Evolutionary conservation across 2,888 invertebrate genomes (phyloP), one percentile per base, ranked within the genome.

Genomic region (Oasisia sp.): DNA sequence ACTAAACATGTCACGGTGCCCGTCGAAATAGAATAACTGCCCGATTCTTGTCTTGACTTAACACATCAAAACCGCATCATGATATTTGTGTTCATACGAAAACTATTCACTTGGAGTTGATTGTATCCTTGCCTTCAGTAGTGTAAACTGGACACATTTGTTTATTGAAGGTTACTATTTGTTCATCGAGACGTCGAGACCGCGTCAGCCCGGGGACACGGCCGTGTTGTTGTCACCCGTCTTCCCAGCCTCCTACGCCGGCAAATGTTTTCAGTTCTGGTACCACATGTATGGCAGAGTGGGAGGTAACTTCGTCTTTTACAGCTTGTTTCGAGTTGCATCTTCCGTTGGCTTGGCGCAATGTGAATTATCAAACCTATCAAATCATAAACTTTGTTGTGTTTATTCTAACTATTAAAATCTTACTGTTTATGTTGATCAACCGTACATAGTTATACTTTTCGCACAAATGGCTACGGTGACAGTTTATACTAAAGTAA

Each of bases 281-380:
- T 95, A 95, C 92, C 95, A 95, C 91, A 95, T 95, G 94, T 92
- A 93, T 3, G 95, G 95, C 32, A 94, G 93, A 3, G 93, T 92
- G 7, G 94, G 93, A n/a, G 91, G 89, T 74, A 92, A 92, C 38
- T 90, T 92, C 91, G 92, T 2, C 9, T 27, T 12, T 32, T 91
- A 74, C 32, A 44, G 32, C 89, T 9, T 27, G 74, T 74, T 74
- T 74, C 74, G n/a, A 74, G 74, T 74, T 5, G 38, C 38, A 19
- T 56, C 56, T 74, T 74, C 74, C n/a, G 3, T 27, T 27, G 7
- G 74, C 27, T 27, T 74, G 19, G 74, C 74, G 14, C 74, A n/a
- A 19, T 74, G 74, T 27, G 74, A 27, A 19, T 27, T 74, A 27
- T 74, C 27, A 74, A 74, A 74, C 19, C 74, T 74, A 74, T 27